Evolutionary conservation across 1,140 invertebrate genomes (phyloP).

Genomic region (Trachymyrmex cornetzi): DNA sequence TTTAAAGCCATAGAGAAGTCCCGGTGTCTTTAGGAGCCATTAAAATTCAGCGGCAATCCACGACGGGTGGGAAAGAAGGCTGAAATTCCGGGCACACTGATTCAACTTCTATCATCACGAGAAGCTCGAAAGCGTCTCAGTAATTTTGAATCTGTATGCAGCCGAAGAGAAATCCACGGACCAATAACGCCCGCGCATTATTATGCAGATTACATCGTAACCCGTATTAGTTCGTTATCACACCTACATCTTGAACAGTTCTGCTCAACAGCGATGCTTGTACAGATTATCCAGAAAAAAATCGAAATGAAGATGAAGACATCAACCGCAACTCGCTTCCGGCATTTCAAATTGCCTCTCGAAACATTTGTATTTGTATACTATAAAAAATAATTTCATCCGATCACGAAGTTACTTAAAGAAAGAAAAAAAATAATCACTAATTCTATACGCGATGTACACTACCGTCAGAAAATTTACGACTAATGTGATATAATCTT

Average conservation of each 20-base stretch:
- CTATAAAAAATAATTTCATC: background rate
- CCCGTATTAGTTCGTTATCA: constrained; percentile 86
- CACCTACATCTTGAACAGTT: constrained; percentile 84
- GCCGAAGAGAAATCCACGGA: constrained; percentile 83
- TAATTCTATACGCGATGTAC: background rate
- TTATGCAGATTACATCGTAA: constrained; percentile 86
- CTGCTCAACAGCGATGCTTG: constrained; percentile 38
- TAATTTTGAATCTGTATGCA: constrained; percentile 87
- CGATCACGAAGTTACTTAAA: background rate
- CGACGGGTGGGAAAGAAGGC: constrained; percentile 42
- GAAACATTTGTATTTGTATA: background rate
- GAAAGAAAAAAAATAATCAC: background rate
- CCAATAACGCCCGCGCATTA: constrained; percentile 84
- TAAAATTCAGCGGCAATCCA: constrained; percentile 62
- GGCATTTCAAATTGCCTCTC: constrained; percentile 48
- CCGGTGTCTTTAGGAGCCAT: constrained; percentile 57
- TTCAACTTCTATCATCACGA: constrained; percentile 63
- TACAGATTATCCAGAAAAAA: constrained; percentile 67
- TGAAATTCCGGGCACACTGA: constrained; percentile 55
- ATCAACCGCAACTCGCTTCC: constrained; percentile 29
- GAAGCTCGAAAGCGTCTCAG: constrained; percentile 71
- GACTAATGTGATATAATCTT: too few relatives aligned
- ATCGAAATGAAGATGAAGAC: constrained; percentile 56
- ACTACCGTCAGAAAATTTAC: too few relatives aligned
- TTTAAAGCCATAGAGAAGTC: constrained; percentile 42